These are phyloP conservation scores for Plagodis dolabraria DNA, from an alignment of 2,888 invertebrate species.

Conservation along the genomic window DNA sequence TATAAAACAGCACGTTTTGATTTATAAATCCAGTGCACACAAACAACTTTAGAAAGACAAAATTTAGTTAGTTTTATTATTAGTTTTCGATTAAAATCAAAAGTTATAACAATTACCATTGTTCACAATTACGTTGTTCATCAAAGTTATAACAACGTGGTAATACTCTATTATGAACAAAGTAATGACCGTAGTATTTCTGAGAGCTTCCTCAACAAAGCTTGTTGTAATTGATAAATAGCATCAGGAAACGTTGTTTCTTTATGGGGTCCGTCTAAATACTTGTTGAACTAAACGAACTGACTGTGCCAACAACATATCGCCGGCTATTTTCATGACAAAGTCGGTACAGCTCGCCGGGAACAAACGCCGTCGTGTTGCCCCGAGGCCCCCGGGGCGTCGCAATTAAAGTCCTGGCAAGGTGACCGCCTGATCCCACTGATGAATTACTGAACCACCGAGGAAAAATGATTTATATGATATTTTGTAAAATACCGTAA, in stretches of 20 bases:
- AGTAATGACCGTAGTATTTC: neutral
- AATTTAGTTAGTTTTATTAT: too few relatives aligned
- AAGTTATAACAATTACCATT: too few relatives aligned
- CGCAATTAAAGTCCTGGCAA: constrained; percentile 72
- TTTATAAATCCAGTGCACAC: constrained; percentile 50
- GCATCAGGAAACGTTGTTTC: constrained; percentile 32
- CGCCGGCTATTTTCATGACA: constrained; percentile 67
- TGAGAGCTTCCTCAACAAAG: constrained; percentile 12
- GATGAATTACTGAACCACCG: constrained; percentile 46
- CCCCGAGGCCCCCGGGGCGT: constrained; percentile 72
- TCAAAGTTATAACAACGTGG: too few relatives aligned
- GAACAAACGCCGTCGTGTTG: constrained; percentile 72
- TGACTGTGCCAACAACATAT: constrained; percentile 53
- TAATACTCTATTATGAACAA: too few relatives aligned
- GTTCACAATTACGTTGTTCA: too few relatives aligned
- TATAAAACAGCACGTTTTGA: constrained; percentile 63
- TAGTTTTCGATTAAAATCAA: too few relatives aligned
- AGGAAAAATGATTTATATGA: constrained; percentile 38
- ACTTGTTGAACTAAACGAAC: constrained; percentile 52
- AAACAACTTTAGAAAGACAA: constrained; percentile 20
- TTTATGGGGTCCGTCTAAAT: constrained; percentile 45
- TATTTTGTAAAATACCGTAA: constrained; percentile 8
- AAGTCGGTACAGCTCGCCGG: constrained; percentile 62
- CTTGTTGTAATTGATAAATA: constrained; percentile 26
- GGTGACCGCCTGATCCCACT: constrained; percentile 62